phyloP scores from a whole-genome alignment of 2,797 vertebrate species.

The Melopsittacus undulatus region DNA sequence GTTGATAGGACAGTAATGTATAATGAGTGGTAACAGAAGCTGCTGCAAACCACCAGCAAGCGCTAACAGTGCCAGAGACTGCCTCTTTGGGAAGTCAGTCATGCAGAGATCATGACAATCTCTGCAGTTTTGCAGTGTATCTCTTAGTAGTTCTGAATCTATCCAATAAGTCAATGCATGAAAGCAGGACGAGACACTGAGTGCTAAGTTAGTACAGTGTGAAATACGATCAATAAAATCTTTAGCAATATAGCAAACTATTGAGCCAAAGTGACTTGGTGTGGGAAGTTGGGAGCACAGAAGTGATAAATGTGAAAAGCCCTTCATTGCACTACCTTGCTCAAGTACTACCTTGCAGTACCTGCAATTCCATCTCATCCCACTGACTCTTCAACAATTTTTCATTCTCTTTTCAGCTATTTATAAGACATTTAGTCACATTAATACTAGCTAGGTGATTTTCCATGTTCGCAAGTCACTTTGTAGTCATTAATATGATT shows the following conservation, averaged over 20 bases:
- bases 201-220: neutral
- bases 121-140: neutral
- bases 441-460: neutral
- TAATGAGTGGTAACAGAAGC: neutral
- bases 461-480: neutral
- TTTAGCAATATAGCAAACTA: neutral
- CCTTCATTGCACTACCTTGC: neutral
- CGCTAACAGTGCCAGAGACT: neutral
- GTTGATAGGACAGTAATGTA: neutral
- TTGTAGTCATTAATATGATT: neutral
- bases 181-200: neutral
- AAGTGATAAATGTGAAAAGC: conserved; percentile 2
- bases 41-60: neutral
- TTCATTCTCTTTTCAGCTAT: neutral
- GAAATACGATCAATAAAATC: conserved; percentile 24
- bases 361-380: neutral
- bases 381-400: neutral
- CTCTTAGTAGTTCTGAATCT: neutral
- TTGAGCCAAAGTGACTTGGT: neutral
- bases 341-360: too few species aligned
- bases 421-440: neutral
- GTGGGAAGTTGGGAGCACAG: neutral
- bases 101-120: neutral
- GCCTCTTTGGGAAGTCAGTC: neutral
- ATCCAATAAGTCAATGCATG: neutral